Evolutionary conservation across 2,797 vertebrate species (phyloP).

Genomic region (Sebastolobus alascanus): DNA sequence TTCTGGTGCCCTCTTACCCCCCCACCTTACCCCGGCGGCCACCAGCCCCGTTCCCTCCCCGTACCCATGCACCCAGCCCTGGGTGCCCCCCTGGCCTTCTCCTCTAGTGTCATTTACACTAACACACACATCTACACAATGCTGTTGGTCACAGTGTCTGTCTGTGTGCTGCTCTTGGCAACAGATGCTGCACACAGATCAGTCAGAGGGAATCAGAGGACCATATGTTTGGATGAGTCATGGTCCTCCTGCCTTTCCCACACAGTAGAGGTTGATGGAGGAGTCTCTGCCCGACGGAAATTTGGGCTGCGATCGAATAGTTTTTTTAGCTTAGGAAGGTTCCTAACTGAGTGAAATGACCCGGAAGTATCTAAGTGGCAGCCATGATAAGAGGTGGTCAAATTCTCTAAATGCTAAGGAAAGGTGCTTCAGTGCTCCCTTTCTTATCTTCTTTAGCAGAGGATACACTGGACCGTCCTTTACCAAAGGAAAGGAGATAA

Average conservation of each 20-base stretch:
- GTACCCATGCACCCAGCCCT: constrained; percentile 44
- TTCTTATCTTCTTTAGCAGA: background rate
- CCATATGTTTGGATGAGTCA: constrained; percentile 95
- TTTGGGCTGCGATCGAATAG: background rate
- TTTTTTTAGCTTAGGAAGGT: background rate
- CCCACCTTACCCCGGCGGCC: constrained; percentile 56
- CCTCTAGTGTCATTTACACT: constrained; percentile 50
- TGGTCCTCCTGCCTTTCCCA: constrained; percentile 76
- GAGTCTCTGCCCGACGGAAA: background rate
- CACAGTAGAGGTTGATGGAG: constrained; percentile 1
- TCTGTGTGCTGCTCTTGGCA: constrained; percentile 91
- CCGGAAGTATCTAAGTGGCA: background rate
- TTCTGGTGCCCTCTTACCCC: constrained; percentile 70
- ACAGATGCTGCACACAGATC: constrained; percentile 91
- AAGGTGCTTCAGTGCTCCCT: background rate
- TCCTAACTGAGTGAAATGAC: background rate
- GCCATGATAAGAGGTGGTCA: background rate
- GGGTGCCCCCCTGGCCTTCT: constrained; percentile 18
- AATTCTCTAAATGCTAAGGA: background rate
- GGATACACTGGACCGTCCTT: background rate
- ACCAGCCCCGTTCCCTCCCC: constrained; percentile 65
- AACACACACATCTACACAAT: constrained; percentile 51
- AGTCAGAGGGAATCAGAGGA: constrained; percentile 90
- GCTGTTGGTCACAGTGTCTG: constrained; percentile 89
- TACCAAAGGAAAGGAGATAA: background rate